Conservation (phyloP, 2,113 vertebrate genomes). For the Notothenia rossii region DNA sequence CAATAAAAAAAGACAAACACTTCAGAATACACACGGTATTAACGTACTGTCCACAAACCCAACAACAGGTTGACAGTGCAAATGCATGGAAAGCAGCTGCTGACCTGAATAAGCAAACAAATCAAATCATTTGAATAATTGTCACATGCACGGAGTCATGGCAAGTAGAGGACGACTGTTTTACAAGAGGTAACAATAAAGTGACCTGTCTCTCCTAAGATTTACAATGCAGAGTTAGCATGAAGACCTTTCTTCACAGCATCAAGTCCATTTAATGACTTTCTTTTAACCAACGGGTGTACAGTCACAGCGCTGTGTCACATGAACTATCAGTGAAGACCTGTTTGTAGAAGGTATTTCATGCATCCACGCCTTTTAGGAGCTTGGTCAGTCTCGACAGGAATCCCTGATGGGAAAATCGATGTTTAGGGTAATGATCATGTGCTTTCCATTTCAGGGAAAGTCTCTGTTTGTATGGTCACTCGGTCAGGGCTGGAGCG, state of each 20-base stretch:
- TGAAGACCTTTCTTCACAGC: no score
- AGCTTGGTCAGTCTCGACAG: background rate
- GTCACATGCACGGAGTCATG: no score
- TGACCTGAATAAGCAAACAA: no score
- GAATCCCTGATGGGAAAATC: background rate
- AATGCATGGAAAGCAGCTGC: no score
- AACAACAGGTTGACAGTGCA: background rate
- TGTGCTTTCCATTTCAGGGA: conserved; percentile 13
- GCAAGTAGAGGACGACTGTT: no score
- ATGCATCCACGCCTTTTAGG: background rate
- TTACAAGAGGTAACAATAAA: no score
- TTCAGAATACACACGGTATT: background rate
- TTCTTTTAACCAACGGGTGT: background rate
- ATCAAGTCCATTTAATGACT: background rate
- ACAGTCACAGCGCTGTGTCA: background rate
- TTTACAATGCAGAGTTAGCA: no score
- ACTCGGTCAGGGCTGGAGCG: no score
- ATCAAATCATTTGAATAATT: no score
- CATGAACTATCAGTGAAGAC: background rate
- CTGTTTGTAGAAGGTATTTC: background rate
- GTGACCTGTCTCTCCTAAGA: no score
- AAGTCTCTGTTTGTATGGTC: background rate
- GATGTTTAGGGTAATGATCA: background rate
- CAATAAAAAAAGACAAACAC: background rate
- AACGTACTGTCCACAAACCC: no score